Percentiles rank a stretch among this genome's conserved stretches.
phyloP scores from a whole-genome alignment of 2,113 vertebrate species.

The Dinomys branickii region DNA sequence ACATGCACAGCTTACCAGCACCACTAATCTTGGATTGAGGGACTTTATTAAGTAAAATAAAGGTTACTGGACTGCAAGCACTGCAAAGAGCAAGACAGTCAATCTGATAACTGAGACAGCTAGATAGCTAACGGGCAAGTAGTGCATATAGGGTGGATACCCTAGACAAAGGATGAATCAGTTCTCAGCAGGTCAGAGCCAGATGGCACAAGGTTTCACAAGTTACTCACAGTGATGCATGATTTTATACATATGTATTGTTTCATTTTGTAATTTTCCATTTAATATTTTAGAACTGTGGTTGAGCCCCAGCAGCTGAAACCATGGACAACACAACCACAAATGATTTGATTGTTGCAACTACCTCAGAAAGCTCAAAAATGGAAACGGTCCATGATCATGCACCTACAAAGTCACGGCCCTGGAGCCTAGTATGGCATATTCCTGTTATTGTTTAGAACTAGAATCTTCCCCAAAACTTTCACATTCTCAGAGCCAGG shows the following conservation, averaged over 20 bases:
- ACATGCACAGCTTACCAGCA: too few relatives aligned
- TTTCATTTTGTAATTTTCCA: not conserved
- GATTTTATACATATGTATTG: not conserved
- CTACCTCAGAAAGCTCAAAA: not conserved
- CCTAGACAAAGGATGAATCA: not conserved
- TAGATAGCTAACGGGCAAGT: not conserved
- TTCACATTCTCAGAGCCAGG: not conserved
- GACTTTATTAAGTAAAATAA: not conserved
- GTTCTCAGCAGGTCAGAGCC: not conserved
- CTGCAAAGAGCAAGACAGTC: not conserved
- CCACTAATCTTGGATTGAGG: not conserved
- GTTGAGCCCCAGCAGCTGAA: too few relatives aligned
- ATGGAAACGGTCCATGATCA: not conserved
- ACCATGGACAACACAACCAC: not conserved
- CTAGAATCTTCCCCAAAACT: not conserved
- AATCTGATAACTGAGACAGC: not conserved
- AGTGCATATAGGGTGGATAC: not conserved
- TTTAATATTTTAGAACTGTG: not conserved
- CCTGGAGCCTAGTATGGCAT: not conserved
- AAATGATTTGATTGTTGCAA: not conserved
- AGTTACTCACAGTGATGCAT: not conserved
- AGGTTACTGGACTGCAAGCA: not conserved
- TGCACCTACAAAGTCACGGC: accelerated
- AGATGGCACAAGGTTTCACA: too few relatives aligned
- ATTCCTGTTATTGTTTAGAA: not conserved